Conservation (phyloP, 2,888 invertebrate species). For the Pristionchus arcanus region DNA sequence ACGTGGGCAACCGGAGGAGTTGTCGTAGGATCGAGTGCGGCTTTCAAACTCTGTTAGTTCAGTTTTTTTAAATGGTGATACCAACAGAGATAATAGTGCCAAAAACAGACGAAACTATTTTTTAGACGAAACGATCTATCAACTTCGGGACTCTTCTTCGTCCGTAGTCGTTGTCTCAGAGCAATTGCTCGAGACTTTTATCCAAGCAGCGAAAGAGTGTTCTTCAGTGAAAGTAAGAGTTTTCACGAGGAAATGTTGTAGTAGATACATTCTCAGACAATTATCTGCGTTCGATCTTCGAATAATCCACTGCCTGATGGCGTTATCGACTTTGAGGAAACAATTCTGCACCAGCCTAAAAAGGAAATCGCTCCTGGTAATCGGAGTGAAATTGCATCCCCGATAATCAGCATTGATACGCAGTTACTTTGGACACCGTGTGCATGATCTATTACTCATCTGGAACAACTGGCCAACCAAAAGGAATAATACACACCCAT, state of each 20-base stretch:
- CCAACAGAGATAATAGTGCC: too few species aligned
- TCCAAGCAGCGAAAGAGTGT: background rate
- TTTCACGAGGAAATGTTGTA: background rate
- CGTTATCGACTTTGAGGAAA: background rate
- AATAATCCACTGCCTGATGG: background rate
- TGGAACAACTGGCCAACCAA: conserved; percentile 22
- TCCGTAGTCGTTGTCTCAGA: background rate
- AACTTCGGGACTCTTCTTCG: background rate
- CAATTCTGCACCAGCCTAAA: background rate
- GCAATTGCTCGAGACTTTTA: background rate
- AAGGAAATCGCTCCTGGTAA: too few species aligned
- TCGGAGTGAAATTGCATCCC: too few species aligned
- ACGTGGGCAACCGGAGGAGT: background rate
- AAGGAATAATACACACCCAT: conserved; percentile 23
- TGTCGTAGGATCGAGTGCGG: conserved; percentile 2
- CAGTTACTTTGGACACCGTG: background rate
- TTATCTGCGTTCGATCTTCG: background rate
- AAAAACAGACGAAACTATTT: too few species aligned
- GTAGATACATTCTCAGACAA: background rate
- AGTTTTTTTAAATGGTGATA: too few species aligned
- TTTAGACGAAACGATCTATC: conserved; percentile 5
- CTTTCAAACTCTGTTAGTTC: conserved; percentile 27
- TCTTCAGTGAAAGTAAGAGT: background rate
- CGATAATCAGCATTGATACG: too few species aligned
- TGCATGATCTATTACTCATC: conserved; percentile 6